Evolutionary conservation across 2,113 vertebrate genomes (phyloP), one percentile per base, ranked within the genome.

Genomic region (Strigops habroptila): DNA sequence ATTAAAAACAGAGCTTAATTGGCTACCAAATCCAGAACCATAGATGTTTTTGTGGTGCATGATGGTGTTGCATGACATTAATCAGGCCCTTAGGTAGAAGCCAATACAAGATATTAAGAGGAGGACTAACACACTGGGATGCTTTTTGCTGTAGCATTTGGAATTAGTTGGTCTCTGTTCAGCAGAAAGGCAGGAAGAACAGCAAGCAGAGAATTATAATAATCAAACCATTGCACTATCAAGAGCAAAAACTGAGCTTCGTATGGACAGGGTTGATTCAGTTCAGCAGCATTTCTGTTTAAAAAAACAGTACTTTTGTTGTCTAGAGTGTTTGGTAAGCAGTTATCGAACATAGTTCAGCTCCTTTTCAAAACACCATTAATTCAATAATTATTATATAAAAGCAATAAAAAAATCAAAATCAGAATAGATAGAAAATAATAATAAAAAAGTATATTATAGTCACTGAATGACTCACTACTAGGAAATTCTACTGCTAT

Each of bases 161-260:
- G 60, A 90, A 85, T 91, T 95, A 87, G 43, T 44, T 65, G 53
- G 37, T 91, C 51, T 86, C 44, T 92, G 86, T 49, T 96, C 85
- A 92, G 76, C 70, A 95, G 73, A 57, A 96, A 86, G 48, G n/a
- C 76, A 93, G 63, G 65, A 86, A 89, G 77, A 89, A 81, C 35
- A 89, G 25, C 44, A 76, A 71, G 21, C 48, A 86, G 44, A 64
- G 60, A 85, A 63, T 77, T 43, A 63, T 30, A 78, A 74, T 48
- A 88, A 93, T 85, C 76, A 74, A 86, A 78, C 44, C 1, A 6
- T 70, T 89, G 69, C 12, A 62, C 10, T 49, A 89, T 70, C 67
- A 79, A 73, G 49, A 86, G 67, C 55, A 68, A 77, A 85, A 59
- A 4, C 31, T 35, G n/a, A 69, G 39, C 60, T 59, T 89, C 31